These are phyloP conservation scores for Drosophila ercepeae DNA, from an alignment of 1,140 invertebrate species.

Conservation along the genomic window DNA sequence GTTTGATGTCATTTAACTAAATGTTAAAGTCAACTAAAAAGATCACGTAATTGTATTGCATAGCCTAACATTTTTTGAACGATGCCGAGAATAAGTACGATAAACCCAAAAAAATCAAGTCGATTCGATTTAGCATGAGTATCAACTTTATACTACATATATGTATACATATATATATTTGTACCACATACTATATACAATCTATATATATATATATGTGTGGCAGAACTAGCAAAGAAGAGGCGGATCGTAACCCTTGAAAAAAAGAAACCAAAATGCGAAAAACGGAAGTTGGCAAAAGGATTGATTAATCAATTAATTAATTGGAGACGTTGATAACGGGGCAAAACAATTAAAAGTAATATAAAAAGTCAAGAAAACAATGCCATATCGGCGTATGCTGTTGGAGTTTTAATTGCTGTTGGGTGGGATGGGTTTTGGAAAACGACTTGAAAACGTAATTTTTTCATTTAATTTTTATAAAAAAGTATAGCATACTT, in stretches of 20 bases:
- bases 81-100: constrained; percentile 12
- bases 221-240: constrained; percentile 8
- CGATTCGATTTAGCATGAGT: constrained; percentile 57
- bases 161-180: constrained; percentile 15
- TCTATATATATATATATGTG: constrained; percentile 9
- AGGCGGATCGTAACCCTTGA: background rate
- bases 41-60: constrained; percentile 53
- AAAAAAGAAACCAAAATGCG: constrained; percentile 10
- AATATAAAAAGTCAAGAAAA: constrained; percentile 62
- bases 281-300: constrained; percentile 15
- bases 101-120: constrained; percentile 27
- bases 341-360: constrained; percentile 69
- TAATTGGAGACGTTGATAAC: constrained; percentile 40
- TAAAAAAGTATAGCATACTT: background rate
- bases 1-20: constrained; percentile 75
- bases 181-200: background rate
- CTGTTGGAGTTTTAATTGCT: constrained; percentile 19
- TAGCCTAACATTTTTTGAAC: constrained; percentile 58
- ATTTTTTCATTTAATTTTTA: background rate
- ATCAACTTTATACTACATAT: constrained; percentile 49
- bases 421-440: background rate
- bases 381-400: constrained; percentile 4
- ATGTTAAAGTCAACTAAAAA: constrained; percentile 62
- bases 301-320: constrained; percentile 37
- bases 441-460: background rate